Conservation (phyloP, 2,797 vertebrate species). For the Sarcoramphus papa region DNA sequence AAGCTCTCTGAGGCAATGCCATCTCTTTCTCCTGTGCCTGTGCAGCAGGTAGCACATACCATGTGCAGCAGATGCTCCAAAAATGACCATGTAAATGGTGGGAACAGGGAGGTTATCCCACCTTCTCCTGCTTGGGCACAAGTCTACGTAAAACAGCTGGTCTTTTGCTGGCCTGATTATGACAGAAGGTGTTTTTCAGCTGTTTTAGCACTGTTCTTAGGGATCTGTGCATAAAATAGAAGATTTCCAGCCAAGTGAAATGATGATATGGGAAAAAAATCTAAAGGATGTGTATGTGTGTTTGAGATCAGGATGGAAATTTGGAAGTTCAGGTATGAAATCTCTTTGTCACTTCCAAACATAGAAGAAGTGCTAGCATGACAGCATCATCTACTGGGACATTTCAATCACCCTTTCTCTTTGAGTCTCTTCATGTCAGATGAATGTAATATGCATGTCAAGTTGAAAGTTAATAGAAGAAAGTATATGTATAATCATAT, state of each 20-base stretch:
- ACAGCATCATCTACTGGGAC: background rate
- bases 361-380: background rate
- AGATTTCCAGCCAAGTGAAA: background rate
- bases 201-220: background rate
- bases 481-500: background rate
- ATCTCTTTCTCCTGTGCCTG: background rate
- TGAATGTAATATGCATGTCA: background rate
- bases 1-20: background rate
- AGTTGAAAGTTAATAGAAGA: background rate
- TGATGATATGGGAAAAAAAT: background rate
- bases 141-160: background rate
- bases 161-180: background rate
- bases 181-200: background rate
- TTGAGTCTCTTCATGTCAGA: background rate
- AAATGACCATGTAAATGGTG: background rate
- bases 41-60: background rate
- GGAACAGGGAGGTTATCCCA: background rate
- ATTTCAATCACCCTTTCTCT: background rate
- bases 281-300: rapidly evolving
- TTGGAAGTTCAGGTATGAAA: background rate
- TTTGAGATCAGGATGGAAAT: background rate
- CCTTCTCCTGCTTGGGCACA: background rate
- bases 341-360: background rate
- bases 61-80: background rate
- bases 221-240: background rate